Evolutionary conservation across 2,888 invertebrate species (phyloP).

Genomic region (Carabus problematicus): DNA sequence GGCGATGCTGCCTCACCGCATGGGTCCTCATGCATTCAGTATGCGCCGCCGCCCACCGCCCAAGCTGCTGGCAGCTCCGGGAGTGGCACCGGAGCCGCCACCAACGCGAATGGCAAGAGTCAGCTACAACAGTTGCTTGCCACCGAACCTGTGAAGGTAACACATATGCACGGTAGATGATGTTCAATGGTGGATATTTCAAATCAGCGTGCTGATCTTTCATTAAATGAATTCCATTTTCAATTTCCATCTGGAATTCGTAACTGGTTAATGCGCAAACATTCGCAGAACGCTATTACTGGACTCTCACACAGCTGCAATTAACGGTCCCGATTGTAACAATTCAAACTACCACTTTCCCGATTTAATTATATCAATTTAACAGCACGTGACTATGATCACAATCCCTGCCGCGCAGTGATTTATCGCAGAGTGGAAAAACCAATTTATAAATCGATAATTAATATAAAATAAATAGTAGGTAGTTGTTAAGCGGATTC

Average conservation of each 20-base stretch:
- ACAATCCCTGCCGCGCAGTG: too few relatives aligned
- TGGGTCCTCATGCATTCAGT: conserved; percentile 68
- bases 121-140: conserved; percentile 66
- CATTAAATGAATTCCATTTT: too few relatives aligned
- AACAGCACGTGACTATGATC: too few relatives aligned
- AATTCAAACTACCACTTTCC: too few relatives aligned
- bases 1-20: conserved; percentile 69
- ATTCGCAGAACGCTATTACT: conserved; percentile 37
- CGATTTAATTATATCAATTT: too few relatives aligned
- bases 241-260: not conserved
- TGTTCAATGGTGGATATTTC: conserved; percentile 45
- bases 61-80: conserved; percentile 53
- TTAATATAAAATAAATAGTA: too few relatives aligned
- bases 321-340: too few relatives aligned
- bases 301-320: conserved; percentile 15
- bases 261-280: conserved; percentile 39
- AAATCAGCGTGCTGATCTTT: conserved; percentile 43
- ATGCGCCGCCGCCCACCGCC: conserved; percentile 62
- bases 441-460: too few relatives aligned
- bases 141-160: conserved; percentile 64
- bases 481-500: not conserved
- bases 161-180: conserved; percentile 22
- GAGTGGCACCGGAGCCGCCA: conserved; percentile 50
- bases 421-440: too few relatives aligned
- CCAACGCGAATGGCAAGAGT: conserved; percentile 61